phyloP scores from a whole-genome alignment of 2,113 vertebrate genomes.

The Neoarius graeffei region DNA sequence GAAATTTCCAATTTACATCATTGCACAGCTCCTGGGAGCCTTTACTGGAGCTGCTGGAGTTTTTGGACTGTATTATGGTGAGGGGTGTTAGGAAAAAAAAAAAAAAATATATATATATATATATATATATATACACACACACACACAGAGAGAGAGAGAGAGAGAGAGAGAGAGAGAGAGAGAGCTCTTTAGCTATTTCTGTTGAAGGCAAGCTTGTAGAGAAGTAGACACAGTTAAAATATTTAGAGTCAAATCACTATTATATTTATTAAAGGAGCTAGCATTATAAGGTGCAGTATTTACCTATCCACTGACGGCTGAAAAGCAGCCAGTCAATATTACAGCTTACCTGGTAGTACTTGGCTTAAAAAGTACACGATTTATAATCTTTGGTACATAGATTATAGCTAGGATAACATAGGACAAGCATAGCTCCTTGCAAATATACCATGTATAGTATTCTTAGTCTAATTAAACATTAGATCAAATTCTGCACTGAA shows the following conservation, averaged over 20 bases:
- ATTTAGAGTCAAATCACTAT: not conserved
- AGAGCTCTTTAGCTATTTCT: not conserved
- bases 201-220: not conserved
- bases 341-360: not conserved
- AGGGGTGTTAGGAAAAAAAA: conserved; percentile 54
- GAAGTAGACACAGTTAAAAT: not conserved
- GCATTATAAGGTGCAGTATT: not conserved
- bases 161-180: not conserved
- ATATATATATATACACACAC: not conserved
- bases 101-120: not conserved
- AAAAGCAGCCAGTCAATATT: not conserved
- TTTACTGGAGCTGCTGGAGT: conserved; percentile 87
- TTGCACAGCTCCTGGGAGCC: conserved; percentile 89
- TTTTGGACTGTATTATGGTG: conserved; percentile 92
- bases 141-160: not conserved
- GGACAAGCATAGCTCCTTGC: not conserved
- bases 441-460: not conserved
- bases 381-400: not conserved
- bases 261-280: not conserved
- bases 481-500: not conserved
- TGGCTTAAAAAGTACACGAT: not conserved
- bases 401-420: not conserved
- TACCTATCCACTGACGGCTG: not conserved
- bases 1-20: conserved; percentile 89
- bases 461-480: not conserved